phyloP scores from a whole-genome alignment of 2,797 vertebrate species.

The Bovichtus variegatus region DNA sequence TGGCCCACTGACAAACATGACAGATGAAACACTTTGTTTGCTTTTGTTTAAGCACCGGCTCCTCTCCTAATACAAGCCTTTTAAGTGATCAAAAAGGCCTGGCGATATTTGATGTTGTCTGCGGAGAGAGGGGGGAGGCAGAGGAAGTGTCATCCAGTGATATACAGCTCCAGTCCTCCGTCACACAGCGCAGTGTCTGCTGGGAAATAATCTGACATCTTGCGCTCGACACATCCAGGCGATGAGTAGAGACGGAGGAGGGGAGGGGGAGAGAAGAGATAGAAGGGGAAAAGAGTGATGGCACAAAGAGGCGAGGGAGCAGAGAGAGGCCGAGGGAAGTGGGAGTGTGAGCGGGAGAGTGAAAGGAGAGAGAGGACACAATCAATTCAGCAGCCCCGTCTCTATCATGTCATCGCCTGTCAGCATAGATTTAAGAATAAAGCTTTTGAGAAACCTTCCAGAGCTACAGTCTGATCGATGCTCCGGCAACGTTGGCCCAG shows the following conservation, averaged over 20 bases:
- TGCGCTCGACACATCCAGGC: slow-evolving; percentile 74
- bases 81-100: slow-evolving; percentile 83
- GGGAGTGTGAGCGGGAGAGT: slow-evolving; percentile 44
- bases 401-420: slow-evolving; percentile 84
- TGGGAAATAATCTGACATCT: slow-evolving; percentile 85
- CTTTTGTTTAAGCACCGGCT: slow-evolving; percentile 77
- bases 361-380: slow-evolving; percentile 69
- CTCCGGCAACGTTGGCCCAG: slow-evolving; percentile 49
- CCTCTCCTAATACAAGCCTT: slow-evolving; percentile 77
- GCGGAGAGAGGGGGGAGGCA: slow-evolving; percentile 44
- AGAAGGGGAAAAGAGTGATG: slow-evolving; percentile 60
- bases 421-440: slow-evolving; percentile 81
- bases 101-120: slow-evolving; percentile 81
- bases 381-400: slow-evolving; percentile 78
- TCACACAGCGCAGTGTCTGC: slow-evolving; percentile 78
- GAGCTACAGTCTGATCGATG: slow-evolving; percentile 72
- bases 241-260: slow-evolving; percentile 56
- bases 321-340: slow-evolving; percentile 36
- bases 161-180: slow-evolving; percentile 78
- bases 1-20: slow-evolving; percentile 77
- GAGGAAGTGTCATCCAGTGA: slow-evolving; percentile 77
- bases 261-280: slow-evolving; percentile 12
- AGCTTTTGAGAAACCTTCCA: slow-evolving; percentile 77
- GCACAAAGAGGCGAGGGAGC: slow-evolving; percentile 60
- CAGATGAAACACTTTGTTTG: slow-evolving; percentile 82